Evolutionary conservation across 2,888 invertebrate species (phyloP).

Genomic region (Endomychus coccineus): DNA sequence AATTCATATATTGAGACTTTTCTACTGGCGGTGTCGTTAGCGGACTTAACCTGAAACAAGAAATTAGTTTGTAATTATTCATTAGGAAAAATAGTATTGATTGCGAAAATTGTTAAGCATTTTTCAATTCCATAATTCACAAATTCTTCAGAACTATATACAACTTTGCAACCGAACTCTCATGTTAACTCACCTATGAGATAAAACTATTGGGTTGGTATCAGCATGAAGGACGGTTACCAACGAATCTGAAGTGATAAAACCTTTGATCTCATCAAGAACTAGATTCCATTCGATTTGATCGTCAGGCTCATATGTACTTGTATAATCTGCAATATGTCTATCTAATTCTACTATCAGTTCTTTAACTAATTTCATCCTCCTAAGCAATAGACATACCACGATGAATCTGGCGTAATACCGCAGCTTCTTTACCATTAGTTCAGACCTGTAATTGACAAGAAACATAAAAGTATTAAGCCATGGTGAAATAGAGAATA

Average conservation of each 20-base stretch:
- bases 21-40: slow-evolving; percentile 82
- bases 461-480: slow-evolving; percentile 5
- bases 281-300: slow-evolving; percentile 94
- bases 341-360: slow-evolving; percentile 85
- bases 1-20: slow-evolving; percentile 75
- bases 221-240: slow-evolving; percentile 85
- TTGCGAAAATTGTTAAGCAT: slow-evolving; percentile 9
- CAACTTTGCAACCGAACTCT: too few species aligned
- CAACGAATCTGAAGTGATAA: slow-evolving; percentile 86
- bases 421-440: slow-evolving; percentile 93
- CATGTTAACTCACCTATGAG: slow-evolving; percentile 76
- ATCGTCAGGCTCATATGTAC: slow-evolving; percentile 94
- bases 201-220: slow-evolving; percentile 75
- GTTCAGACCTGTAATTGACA: slow-evolving; percentile 59
- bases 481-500: too few species aligned
- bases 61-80: too few species aligned
- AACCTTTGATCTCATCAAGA: slow-evolving; percentile 88
- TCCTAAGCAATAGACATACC: slow-evolving; percentile 86
- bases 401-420: slow-evolving; percentile 96
- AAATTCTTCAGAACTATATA: too few species aligned
- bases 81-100: slow-evolving; percentile 32
- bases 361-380: slow-evolving; percentile 88
- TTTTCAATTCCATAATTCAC: not conserved
- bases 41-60: slow-evolving; percentile 61
- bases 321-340: slow-evolving; percentile 92